Conservation (phyloP, 1,140 invertebrate species). For the Drosophila lacertosa region DNA sequence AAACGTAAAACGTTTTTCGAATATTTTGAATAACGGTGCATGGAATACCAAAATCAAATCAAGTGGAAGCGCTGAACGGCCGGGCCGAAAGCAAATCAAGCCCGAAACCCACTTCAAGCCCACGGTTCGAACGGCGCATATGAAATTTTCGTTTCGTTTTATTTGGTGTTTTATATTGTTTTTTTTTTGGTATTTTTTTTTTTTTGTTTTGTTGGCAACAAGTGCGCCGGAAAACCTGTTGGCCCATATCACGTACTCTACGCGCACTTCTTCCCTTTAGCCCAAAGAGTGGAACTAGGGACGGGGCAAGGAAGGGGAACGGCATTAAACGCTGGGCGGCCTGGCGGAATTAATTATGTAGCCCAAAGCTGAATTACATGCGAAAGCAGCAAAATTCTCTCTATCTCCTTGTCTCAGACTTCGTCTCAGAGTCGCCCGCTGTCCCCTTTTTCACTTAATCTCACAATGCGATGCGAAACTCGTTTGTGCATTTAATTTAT, state of each 20-base stretch:
- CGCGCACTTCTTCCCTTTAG: constrained; percentile 44
- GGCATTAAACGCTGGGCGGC: constrained; percentile 62
- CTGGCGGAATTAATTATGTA: constrained; percentile 81
- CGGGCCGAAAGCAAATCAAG: constrained; percentile 21
- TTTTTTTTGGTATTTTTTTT: constrained; percentile 9
- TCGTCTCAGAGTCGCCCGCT: constrained; percentile 13
- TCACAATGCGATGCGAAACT: constrained; percentile 71
- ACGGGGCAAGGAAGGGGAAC: constrained; percentile 9
- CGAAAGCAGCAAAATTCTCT: constrained; percentile 69
- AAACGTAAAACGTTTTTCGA: constrained; percentile 76
- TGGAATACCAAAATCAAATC: constrained; percentile 82
- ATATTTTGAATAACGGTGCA: constrained; percentile 82
- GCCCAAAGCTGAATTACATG: constrained; percentile 82
- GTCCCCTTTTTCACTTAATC: constrained; percentile 71
- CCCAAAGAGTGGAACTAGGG: constrained; percentile 1
- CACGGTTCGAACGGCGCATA: constrained; percentile 72
- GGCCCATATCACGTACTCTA: constrained; percentile 80
- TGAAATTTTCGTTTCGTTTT: constrained; percentile 59
- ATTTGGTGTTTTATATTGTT: too few relatives aligned
- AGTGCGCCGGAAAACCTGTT: constrained; percentile 77
- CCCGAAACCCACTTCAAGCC: constrained; percentile 52
- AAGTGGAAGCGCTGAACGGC: constrained; percentile 71
- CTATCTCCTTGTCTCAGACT: constrained; percentile 9
- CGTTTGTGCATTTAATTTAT: constrained; percentile 82
- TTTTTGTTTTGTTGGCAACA: constrained; percentile 63